These are phyloP conservation scores for Procambarus clarkii DNA, from an alignment of 1,140 invertebrate genomes.

Conservation along the genomic window DNA sequence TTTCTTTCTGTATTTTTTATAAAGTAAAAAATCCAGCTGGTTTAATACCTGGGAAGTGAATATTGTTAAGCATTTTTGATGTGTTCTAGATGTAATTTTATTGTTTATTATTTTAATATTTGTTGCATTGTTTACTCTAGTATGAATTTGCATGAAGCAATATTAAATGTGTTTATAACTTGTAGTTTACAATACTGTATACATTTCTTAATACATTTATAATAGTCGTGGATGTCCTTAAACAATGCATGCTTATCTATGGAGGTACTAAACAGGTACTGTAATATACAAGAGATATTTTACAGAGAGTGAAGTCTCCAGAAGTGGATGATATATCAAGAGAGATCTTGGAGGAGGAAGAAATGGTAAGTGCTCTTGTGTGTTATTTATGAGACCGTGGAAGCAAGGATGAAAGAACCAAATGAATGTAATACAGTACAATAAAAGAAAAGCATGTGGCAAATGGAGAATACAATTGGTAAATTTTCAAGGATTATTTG, in stretches of 20 bases:
- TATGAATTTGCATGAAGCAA: neutral
- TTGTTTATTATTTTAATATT: neutral
- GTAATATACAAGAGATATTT: constrained; percentile 38
- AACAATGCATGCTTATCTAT: neutral
- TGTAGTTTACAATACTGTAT: neutral
- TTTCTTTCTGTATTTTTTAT: too few relatives aligned
- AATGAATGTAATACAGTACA: too few relatives aligned
- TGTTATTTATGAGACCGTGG: neutral
- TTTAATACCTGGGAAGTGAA: too few relatives aligned
- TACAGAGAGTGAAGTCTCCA: constrained; percentile 23
- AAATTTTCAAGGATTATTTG: too few relatives aligned
- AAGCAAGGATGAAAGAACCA: neutral
- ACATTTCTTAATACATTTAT: neutral
- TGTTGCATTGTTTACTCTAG: neutral
- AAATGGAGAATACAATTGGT: too few relatives aligned
- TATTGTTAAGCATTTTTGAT: neutral
- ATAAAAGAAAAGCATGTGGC: too few relatives aligned
- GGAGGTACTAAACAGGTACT: constrained; percentile 15
- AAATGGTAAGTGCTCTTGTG: constrained; percentile 10
- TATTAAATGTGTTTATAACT: neutral
- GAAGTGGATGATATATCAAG: constrained; percentile 34
- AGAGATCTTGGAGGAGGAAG: constrained; percentile 20
- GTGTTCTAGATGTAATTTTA: neutral
- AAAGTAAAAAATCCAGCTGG: too few relatives aligned
- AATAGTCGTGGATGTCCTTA: neutral